These are phyloP conservation scores for Aleiodes alternator DNA, from an alignment of 2,888 invertebrate genomes.

Conservation along the genomic window DNA sequence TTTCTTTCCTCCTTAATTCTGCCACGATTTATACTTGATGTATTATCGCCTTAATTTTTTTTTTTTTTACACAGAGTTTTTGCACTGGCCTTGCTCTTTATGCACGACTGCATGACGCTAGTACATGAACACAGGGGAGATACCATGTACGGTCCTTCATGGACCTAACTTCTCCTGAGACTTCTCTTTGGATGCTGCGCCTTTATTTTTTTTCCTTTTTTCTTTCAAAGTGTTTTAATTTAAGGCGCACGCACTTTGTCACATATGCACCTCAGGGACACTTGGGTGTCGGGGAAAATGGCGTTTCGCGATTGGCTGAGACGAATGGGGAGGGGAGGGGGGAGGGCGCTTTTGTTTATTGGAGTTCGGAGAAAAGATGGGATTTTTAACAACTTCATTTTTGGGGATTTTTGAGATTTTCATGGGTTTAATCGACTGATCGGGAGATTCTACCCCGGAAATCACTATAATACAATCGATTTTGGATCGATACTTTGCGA, in stretches of 20 bases:
- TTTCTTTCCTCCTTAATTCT: too few relatives aligned
- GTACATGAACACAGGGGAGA: background rate
- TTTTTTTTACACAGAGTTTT: background rate
- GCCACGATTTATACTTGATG: slow-evolving; percentile 62
- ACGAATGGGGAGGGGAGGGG: too few relatives aligned
- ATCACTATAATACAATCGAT: too few relatives aligned
- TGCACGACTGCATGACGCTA: background rate
- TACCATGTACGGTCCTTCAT: slow-evolving; percentile 5
- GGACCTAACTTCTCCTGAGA: background rate
- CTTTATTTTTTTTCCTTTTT: too few relatives aligned
- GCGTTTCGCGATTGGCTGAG: too few relatives aligned
- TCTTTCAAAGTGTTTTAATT: background rate
- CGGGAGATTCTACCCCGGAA: too few relatives aligned
- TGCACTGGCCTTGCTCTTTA: slow-evolving; percentile 13
- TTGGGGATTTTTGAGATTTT: too few relatives aligned
- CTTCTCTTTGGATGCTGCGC: slow-evolving; percentile 1
- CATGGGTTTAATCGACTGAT: too few relatives aligned
- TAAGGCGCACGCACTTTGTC: slow-evolving; percentile 2
- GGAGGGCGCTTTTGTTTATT: too few relatives aligned
- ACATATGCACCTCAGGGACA: background rate
- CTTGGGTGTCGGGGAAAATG: slow-evolving; percentile 17
- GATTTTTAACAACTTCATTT: too few relatives aligned
- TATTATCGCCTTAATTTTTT: slow-evolving; percentile 70
- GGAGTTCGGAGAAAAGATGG: too few relatives aligned
- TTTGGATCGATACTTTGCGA: too few relatives aligned